These are phyloP conservation scores for Theonella swinhoei DNA, from an alignment of 37 sponge, comb jelly and placozoan genomes.

Conservation along the genomic window DNA sequence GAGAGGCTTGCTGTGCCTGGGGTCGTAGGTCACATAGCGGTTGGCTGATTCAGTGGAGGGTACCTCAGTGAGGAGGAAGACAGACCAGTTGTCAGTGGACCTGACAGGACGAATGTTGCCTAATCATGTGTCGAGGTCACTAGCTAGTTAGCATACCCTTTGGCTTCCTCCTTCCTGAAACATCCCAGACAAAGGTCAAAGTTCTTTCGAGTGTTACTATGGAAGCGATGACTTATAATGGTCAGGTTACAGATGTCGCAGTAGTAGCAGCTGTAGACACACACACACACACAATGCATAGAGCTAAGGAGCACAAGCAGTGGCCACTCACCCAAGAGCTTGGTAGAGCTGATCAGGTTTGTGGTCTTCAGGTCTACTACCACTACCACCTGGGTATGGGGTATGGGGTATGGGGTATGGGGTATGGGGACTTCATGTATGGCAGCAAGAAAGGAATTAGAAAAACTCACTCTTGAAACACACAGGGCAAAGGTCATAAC, in stretches of 20 bases:
- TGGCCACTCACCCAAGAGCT: background rate
- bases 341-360: background rate
- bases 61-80: constrained; percentile 50
- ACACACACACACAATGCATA: too few relatives aligned
- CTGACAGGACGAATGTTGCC: background rate
- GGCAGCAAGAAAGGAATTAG: background rate
- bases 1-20: background rate
- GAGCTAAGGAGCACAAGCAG: background rate
- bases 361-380: background rate
- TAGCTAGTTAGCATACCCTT: constrained; percentile 10
- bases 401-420: background rate
- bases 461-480: constrained; percentile 66
- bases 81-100: constrained; percentile 55
- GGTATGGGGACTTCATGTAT: background rate
- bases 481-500: constrained; percentile 53
- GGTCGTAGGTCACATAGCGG: constrained; percentile 29
- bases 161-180: constrained; percentile 57
- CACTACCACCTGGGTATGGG: too few relatives aligned
- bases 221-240: constrained; percentile 64
- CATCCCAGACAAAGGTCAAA: constrained; percentile 80
- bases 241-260: constrained; percentile 59
- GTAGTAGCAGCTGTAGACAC: constrained; percentile 1
- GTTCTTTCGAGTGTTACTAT: constrained; percentile 46
- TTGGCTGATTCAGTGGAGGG: constrained; percentile 28
- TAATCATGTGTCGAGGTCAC: too few relatives aligned